Evolutionary conservation across 2,113 vertebrate genomes (phyloP), one percentile per base, ranked within the genome.

Genomic region (Xenopus borealis): DNA sequence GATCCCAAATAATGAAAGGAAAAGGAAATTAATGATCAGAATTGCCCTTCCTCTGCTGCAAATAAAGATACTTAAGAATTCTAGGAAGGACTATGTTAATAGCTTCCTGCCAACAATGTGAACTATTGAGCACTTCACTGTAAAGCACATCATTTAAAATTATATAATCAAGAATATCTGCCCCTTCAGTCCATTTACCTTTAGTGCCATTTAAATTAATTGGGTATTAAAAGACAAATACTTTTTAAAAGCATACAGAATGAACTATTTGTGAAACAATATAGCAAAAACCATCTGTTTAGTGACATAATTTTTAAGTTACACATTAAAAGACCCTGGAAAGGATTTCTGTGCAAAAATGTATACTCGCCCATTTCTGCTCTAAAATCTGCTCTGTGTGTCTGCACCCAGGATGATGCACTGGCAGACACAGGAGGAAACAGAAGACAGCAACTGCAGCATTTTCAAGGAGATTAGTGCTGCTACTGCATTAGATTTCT

Each of bases 41-140:
- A 63, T 62, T 67, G 59, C 73, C 73, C 66, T 76, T 76, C 73
- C 73, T 69, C 47, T 63, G 66, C 47, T 76, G 46, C 66, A 64
- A 20, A 69, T 55, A 76, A 55, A 76, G 66, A 76, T 63, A 69
- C 66, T 76, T 69, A 76, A 76, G 73, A 76, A 76, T 76, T 76
- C 66, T 69, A 76, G 66, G 73, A 76, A 76, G 69, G 73, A 66
- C 66, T 45, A 53, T 69, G 73, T 76, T 76, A 76, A 76, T 0
- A 47, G 16, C 57, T 78, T 76, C 61, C 72, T 78, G 27, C 46
- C 72, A 80, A 58, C 46, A 71, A 3, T 0, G 0, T 46, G 17
- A 79, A 72, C 57, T 64, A 75, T 62, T 46, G 79, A 81, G 75
- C 50, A 67, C 50, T 66, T 33, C 71, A 62, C 17, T 62, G 70